Conservation (phyloP, 2,797 vertebrate species). For the Spinus olivaceus region DNA sequence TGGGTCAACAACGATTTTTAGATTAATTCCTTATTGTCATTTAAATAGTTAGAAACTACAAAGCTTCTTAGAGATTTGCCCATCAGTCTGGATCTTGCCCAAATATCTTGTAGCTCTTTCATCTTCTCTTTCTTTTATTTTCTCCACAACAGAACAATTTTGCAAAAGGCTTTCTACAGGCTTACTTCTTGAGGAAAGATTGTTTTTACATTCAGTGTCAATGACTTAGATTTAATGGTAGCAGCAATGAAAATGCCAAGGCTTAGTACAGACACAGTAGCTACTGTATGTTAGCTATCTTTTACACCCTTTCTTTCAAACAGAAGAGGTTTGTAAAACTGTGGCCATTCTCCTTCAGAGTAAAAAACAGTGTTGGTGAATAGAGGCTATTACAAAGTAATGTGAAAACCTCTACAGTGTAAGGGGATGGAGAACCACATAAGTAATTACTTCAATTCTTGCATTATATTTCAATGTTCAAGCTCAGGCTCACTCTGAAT, state of each 20-base stretch:
- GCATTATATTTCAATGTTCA: not conserved
- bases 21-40: not conserved
- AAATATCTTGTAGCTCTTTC: not conserved
- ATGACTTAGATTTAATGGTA: constrained; percentile 41
- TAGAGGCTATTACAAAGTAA: constrained; percentile 1
- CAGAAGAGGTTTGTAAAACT: not conserved
- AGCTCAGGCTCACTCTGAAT: not conserved
- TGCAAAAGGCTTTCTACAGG: not conserved
- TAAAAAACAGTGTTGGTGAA: not conserved
- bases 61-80: not conserved
- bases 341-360: not conserved
- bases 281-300: not conserved
- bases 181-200: not conserved
- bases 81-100: not conserved
- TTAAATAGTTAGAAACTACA: not conserved
- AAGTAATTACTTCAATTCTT: not conserved
- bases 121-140: not conserved
- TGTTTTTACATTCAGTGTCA: not conserved
- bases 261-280: not conserved
- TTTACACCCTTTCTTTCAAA: constrained; percentile 32
- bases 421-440: not conserved
- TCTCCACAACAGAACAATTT: not conserved
- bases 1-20: not conserved
- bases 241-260: not conserved
- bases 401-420: not conserved